Evolutionary conservation across 1,140 invertebrate genomes (phyloP), one percentile per base, ranked within the genome.

Genomic region (Cydia amplana): DNA sequence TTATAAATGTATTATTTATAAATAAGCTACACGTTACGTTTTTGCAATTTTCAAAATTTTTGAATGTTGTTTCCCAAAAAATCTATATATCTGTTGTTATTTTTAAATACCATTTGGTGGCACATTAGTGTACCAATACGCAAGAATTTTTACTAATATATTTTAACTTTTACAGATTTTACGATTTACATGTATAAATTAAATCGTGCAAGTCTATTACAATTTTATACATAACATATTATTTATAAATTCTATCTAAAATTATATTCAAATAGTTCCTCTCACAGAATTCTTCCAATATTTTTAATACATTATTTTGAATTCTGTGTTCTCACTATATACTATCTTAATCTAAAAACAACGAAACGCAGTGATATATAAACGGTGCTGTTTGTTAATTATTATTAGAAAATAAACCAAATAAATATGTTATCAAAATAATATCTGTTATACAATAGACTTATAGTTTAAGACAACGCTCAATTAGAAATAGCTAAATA

Each of bases 321-420:
- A 60, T 60, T 60, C 55, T 60, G 55, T 18, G 49, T 49, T 78
- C 18, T 79, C 23, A 65, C 46, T 14, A 36, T 70, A 65, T 32
- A 28, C n/a, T 70, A 18, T 40, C n/a, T 18, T 70, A 70, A 77
- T 70, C 75, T 63, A 60, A 74, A n/a, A 23, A 84, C 82, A 87
- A 84, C 82, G 81, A 85, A 76, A 81, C 73, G 83, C 80, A 86
- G 86, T 90, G 86, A 88, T 86, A 87, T 78, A 74, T 78, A 74
- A 84, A 81, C 28, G 88, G 87, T 90, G 88, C 87, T 88, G 83
- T 84, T 82, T 82, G 75, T 78, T 80, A 80, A 78, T 83, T 81
- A 81, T 79, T 78, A 81, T 83, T 87, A 86, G 81, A 82, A 81
- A 84, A 85, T 84, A 83, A 89, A 87, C 88, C 88, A 90, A 90